Percentiles rank a stretch among this genome's conserved stretches.
Conservation (phyloP, 2,888 invertebrate species). For the Liopterus haemorrhoidalis region DNA sequence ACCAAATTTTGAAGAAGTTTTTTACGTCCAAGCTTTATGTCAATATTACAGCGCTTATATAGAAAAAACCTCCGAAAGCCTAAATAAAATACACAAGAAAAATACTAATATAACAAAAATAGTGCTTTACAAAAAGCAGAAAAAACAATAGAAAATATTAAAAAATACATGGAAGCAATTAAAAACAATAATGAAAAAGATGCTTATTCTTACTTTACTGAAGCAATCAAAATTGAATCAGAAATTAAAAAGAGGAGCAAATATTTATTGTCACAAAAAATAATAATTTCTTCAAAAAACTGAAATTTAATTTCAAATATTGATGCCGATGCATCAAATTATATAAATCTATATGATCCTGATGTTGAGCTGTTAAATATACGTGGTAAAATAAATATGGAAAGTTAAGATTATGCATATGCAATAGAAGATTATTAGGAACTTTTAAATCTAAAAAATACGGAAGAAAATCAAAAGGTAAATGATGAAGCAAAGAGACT, state of each 20-base stretch:
- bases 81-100: no score
- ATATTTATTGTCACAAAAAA: slow-evolving; percentile 7
- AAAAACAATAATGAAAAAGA: neutral
- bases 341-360: slow-evolving; percentile 3
- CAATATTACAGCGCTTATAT: no score
- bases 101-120: no score
- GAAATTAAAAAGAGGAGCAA: slow-evolving; percentile 5
- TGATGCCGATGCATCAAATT: slow-evolving; percentile 6
- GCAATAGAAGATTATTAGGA: slow-evolving; percentile 16
- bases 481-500: slow-evolving; percentile 7
- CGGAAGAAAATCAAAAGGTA: slow-evolving; percentile 1
- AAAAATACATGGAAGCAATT: slow-evolving; percentile 50
- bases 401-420: slow-evolving; percentile 16
- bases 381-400: slow-evolving; percentile 13
- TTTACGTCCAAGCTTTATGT: no score
- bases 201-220: slow-evolving; percentile 9
- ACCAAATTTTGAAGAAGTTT: no score
- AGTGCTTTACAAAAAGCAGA: slow-evolving; percentile 75
- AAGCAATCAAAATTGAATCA: slow-evolving; percentile 13
- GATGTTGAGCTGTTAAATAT: slow-evolving; percentile 12
- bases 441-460: slow-evolving; percentile 1
- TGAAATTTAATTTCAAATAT: slow-evolving; percentile 8
- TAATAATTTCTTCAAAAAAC: slow-evolving; percentile 11
- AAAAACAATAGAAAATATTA: slow-evolving; percentile 71
- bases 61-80: no score